Conservation (phyloP, 1,140 invertebrate species). For the Steinernema khuongi region DNA sequence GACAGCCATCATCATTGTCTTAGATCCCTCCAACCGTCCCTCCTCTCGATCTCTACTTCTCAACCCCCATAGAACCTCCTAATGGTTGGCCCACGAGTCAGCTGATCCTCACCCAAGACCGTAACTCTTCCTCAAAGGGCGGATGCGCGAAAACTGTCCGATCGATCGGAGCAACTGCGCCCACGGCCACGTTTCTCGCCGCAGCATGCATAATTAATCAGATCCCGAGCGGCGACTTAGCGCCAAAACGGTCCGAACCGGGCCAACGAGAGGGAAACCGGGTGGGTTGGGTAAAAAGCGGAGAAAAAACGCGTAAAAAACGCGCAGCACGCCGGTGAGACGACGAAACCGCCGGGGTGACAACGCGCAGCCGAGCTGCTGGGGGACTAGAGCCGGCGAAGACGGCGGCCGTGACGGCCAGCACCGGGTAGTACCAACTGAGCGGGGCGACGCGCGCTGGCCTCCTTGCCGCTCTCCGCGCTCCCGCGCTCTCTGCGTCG, state of each 20-base stretch:
- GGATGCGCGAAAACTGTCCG: background rate
- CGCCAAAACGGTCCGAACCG: conserved; percentile 4
- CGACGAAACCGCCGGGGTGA: background rate
- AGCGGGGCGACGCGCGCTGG: background rate
- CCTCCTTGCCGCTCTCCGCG: background rate
- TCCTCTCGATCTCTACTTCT: too few species aligned
- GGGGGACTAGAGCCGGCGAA: background rate
- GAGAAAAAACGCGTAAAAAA: background rate
- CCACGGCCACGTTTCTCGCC: background rate
- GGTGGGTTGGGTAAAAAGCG: background rate
- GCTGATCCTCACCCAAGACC: too few species aligned
- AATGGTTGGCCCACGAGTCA: too few species aligned
- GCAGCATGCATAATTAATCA: conserved; percentile 6
- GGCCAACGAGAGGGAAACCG: background rate
- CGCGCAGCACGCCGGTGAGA: background rate
- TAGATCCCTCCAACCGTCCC: too few species aligned
- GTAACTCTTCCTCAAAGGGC: too few species aligned
- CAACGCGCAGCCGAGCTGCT: background rate
- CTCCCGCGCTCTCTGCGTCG: background rate
- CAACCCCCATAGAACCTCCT: too few species aligned
- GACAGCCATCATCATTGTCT: too few species aligned
- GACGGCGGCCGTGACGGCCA: background rate
- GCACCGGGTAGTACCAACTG: conserved; percentile 12
- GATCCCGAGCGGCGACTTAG: background rate
- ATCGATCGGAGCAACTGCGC: background rate